Evolutionary conservation across 2,888 invertebrate genomes (phyloP), one percentile per base, ranked within the genome.

Genomic region (Amblyteles armatorius): DNA sequence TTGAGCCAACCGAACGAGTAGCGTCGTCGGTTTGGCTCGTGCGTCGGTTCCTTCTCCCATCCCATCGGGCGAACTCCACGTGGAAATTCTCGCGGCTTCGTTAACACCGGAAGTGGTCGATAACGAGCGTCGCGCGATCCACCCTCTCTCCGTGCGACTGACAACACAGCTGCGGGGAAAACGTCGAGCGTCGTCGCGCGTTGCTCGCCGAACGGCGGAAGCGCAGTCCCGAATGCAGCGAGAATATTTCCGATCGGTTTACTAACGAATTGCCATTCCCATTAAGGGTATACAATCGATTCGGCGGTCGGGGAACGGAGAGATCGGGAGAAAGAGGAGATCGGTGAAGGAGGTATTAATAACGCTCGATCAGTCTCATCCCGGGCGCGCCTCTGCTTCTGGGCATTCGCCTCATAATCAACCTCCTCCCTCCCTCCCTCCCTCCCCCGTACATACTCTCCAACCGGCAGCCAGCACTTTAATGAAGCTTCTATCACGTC

Each of bases 81-180:
- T 80, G 72, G 65, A 81, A 76, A 68, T 69, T 84, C 69, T 81
- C 81, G 78, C 48, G 78, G 78, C 81, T 81, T 84, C 81, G 81
- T 84, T 82, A 84, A 78, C 81, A 82, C 78, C 78, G 84, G 78
- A 79, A 84, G 84, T 81, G 84, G 69, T 77, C 84, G 84, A 82
- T 84, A 84, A 84, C 81, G 81, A 84, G 84, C 73, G 19, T 22
- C 77, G 77, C 11, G 65, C 72, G 68, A 72, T 48, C 69, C 22
- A 69, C 67, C 63, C 76, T n/a, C 65, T 26, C 50, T 26, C 40
- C 19, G 19, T 79, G 50, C 36, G 73, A 67, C 52, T 22, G 44
- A 52, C 44, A 40, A 57, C 19, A 57, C 13, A 57, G 57, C 26
- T 4, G 26, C 5, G 44, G 44, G 11, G 44, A 11, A 40, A 40